Conservation (phyloP, 2,797 vertebrate species). For the Sebastolobus altivelis region DNA sequence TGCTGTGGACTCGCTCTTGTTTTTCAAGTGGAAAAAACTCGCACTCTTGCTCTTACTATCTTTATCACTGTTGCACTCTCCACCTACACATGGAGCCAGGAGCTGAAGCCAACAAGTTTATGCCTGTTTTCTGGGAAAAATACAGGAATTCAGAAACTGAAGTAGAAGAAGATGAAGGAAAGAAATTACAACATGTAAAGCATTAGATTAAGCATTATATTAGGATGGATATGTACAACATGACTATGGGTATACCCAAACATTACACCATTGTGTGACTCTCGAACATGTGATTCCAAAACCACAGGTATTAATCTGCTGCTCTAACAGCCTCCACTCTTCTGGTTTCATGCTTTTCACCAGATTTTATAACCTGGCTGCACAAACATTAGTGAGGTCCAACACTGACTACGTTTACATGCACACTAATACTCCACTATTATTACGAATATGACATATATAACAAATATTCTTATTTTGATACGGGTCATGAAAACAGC, state of each 20-base stretch:
- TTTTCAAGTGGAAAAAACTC: slow-evolving; percentile 64
- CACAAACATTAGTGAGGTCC: too few relatives aligned
- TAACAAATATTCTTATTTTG: background rate
- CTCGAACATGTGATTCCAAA: background rate
- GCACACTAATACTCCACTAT: background rate
- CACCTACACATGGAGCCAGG: slow-evolving; percentile 74
- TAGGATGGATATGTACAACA: background rate
- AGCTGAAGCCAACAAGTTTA: slow-evolving; percentile 66
- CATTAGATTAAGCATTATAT: too few relatives aligned
- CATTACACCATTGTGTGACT: background rate
- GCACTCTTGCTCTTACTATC: slow-evolving; percentile 75
- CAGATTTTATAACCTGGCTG: background rate
- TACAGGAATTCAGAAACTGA: slow-evolving; percentile 13
- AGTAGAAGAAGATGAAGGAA: background rate
- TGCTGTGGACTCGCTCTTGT: slow-evolving; percentile 69
- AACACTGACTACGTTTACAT: too few relatives aligned
- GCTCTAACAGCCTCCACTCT: background rate
- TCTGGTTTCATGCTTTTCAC: background rate
- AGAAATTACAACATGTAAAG: background rate
- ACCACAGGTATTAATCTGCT: background rate
- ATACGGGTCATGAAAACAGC: background rate
- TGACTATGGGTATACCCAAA: background rate
- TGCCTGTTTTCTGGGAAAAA: slow-evolving; percentile 58
- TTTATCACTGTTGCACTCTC: slow-evolving; percentile 77
- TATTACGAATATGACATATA: background rate